A percentile compares a stretch with the other conserved stretches of the same genome.
These are phyloP conservation scores for Bruchidius siliquastri DNA, from an alignment of 2,888 invertebrate species.

Conservation along the genomic window DNA sequence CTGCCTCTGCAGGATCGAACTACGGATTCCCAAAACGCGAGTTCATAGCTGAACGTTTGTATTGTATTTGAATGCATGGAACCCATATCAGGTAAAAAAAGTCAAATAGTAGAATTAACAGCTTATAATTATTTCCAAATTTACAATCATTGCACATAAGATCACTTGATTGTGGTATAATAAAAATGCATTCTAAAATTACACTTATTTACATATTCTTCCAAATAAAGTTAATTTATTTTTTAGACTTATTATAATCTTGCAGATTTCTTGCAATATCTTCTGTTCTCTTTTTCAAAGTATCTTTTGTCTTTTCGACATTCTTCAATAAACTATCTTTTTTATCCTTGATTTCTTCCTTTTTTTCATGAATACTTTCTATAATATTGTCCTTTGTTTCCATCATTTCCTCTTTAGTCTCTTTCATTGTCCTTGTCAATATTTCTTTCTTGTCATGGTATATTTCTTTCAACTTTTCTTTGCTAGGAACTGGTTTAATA, in stretches of 20 bases:
- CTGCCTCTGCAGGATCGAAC: too few relatives aligned
- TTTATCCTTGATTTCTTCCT: constrained; percentile 44
- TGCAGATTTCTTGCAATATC: neutral
- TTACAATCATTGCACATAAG: neutral
- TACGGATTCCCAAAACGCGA: too few relatives aligned
- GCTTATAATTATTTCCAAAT: neutral
- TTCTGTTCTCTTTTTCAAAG: neutral
- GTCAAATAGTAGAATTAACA: neutral
- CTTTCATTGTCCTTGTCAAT: constrained; percentile 57
- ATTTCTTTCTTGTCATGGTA: constrained; percentile 58
- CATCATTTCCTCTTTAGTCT: constrained; percentile 45
- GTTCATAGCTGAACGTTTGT: too few relatives aligned
- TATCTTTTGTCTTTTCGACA: constrained; percentile 15
- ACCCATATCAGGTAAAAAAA: too few relatives aligned
- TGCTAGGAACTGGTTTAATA: constrained; percentile 73
- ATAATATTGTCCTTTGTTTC: constrained; percentile 31
- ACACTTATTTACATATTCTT: neutral
- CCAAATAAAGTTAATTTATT: neutral
- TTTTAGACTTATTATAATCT: neutral
- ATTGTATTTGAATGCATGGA: too few relatives aligned
- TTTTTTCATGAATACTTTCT: constrained; percentile 30
- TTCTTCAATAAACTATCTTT: constrained; percentile 56
- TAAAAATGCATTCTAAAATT: neutral
- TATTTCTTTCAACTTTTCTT: constrained; percentile 59
- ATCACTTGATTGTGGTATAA: neutral